phyloP scores from a whole-genome alignment of 2,888 invertebrate genomes.

The Chaetoderma sp. region DNA sequence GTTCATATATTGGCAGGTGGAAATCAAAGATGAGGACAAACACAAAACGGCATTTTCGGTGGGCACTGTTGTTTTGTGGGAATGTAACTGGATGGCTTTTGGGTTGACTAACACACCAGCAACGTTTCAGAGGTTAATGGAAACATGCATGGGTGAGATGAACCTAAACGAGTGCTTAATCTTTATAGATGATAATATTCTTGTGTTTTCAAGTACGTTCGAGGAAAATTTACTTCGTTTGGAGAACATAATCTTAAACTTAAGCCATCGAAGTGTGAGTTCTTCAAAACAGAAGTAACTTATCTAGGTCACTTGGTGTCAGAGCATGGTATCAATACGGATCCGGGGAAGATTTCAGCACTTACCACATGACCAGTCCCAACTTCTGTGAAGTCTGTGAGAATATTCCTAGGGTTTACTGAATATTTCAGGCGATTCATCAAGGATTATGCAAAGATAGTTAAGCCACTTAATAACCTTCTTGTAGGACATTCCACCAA shows the following conservation, averaged over 20 bases:
- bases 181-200: slow-evolving; percentile 42
- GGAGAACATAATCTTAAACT: slow-evolving; percentile 41
- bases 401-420: slow-evolving; percentile 9
- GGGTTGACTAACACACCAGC: slow-evolving; percentile 39
- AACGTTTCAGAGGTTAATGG: slow-evolving; percentile 42
- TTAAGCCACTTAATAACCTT: slow-evolving; percentile 26
- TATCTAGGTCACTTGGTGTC: slow-evolving; percentile 22
- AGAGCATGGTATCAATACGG: slow-evolving; percentile 9
- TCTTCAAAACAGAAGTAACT: slow-evolving; percentile 19
- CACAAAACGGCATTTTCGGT: no score
- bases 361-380: slow-evolving; percentile 12
- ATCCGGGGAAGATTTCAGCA: slow-evolving; percentile 6
- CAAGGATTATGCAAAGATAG: slow-evolving; percentile 23
- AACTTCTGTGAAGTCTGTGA: slow-evolving; percentile 7
- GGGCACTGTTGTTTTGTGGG: slow-evolving; percentile 29
- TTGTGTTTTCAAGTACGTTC: slow-evolving; percentile 33
- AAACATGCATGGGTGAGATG: slow-evolving; percentile 28
- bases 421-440: slow-evolving; percentile 33
- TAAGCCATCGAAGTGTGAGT: slow-evolving; percentile 40
- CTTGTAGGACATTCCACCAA: slow-evolving; percentile 19
- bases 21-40: slow-evolving; percentile 25
- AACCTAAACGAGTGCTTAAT: no score
- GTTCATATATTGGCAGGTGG: slow-evolving; percentile 44
- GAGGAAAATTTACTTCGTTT: slow-evolving; percentile 30
- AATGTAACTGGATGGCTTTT: slow-evolving; percentile 36